Evolutionary conservation across 2,797 vertebrate genomes (phyloP).

Genomic region (Vespertilio murinus): DNA sequence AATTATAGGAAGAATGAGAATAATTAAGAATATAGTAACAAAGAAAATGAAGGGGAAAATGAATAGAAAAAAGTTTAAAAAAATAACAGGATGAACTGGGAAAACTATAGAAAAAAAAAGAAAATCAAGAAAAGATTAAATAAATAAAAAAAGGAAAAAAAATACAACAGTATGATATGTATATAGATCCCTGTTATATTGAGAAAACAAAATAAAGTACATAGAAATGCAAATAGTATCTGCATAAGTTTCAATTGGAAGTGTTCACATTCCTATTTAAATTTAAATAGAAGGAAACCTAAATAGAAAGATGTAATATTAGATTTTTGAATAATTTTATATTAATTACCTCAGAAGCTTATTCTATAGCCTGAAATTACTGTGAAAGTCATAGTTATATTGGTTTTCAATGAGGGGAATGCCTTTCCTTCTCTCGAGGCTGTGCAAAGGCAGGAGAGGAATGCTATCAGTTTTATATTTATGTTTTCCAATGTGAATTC

Average conservation of each 20-base stretch:
- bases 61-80: neutral
- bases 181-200: too few relatives aligned
- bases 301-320: neutral
- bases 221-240: neutral
- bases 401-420: neutral
- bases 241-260: neutral
- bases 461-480: neutral
- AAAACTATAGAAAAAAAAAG: neutral
- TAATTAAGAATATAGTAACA: conserved; percentile 52
- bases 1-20: conserved; percentile 32
- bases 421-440: neutral
- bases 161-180: neutral
- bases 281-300: neutral
- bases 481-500: neutral
- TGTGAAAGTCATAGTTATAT: neutral
- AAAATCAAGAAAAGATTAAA: neutral
- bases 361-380: neutral
- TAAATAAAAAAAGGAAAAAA: neutral
- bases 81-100: neutral
- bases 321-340: neutral
- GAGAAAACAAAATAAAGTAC: neutral
- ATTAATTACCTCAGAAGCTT: neutral
- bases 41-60: neutral
- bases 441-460: neutral
- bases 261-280: neutral